phyloP scores from a whole-genome alignment of 2,113 vertebrate species.

The Syngnathoides biaculeatus region DNA sequence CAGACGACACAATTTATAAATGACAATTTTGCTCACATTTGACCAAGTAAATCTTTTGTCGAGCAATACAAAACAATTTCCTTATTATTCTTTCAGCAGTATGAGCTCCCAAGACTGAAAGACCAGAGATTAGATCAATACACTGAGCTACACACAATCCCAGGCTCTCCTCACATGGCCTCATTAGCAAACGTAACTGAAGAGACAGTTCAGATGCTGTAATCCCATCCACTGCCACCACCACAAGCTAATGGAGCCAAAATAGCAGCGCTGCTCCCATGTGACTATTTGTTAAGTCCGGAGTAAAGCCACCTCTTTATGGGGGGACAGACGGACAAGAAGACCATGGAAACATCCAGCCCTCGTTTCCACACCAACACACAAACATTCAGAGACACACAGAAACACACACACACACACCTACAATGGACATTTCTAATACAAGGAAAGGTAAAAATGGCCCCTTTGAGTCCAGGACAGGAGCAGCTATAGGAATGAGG shows the following conservation, averaged over 20 bases:
- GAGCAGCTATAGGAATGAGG: conserved; percentile 40
- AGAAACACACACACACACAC: conserved; percentile 6
- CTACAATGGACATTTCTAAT: conserved; percentile 61
- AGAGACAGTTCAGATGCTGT: conserved; percentile 51
- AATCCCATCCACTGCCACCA: conserved; percentile 32
- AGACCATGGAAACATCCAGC: conserved; percentile 57
- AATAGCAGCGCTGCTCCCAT: conserved; percentile 65
- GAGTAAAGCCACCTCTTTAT: conserved; percentile 71
- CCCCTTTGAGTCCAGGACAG: conserved; percentile 63
- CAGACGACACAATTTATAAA: background rate
- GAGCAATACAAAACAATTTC: conserved; percentile 12
- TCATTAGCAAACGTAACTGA: conserved; percentile 65
- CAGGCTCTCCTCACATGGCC: conserved; percentile 47
- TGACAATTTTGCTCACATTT: background rate
- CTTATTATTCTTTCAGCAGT: conserved; percentile 43
- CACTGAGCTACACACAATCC: conserved; percentile 55
- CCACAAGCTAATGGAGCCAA: conserved; percentile 52
- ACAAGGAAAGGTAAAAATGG: conserved; percentile 72
- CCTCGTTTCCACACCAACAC: conserved; percentile 40
- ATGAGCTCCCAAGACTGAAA: conserved; percentile 14
- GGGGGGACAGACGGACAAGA: conserved; percentile 16
- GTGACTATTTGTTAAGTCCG: conserved; percentile 80
- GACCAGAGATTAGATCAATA: conserved; percentile 45
- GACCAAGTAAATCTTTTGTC: background rate
- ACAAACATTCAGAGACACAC: conserved; percentile 1